phyloP scores from a whole-genome alignment of 2,888 invertebrate genomes.

The Acrocera orbiculus region DNA sequence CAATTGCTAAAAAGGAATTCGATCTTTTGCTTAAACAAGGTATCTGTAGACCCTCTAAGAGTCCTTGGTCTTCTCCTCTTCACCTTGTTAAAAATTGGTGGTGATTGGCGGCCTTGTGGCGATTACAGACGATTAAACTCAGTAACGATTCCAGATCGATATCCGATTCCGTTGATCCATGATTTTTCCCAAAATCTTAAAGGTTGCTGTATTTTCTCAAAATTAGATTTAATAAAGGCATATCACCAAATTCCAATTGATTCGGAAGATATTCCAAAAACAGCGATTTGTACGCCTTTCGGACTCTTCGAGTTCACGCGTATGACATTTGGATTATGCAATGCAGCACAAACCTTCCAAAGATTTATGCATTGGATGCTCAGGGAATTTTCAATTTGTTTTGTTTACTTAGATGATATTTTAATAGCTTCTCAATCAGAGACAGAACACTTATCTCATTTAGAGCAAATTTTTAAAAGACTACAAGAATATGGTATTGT shows the following conservation, averaged over 20 bases:
- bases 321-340: slow-evolving; percentile 22
- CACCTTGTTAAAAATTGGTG: too few species aligned
- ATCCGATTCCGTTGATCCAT: slow-evolving; percentile 10
- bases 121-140: slow-evolving; percentile 11
- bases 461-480: slow-evolving; percentile 1
- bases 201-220: slow-evolving; percentile 9
- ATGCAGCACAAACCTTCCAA: slow-evolving; percentile 22
- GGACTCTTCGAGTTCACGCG: slow-evolving; percentile 20
- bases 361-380: slow-evolving; percentile 19
- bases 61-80: too few species aligned
- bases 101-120: too few species aligned
- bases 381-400: slow-evolving; percentile 14
- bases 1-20: slow-evolving; percentile 10
- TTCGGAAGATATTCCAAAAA: slow-evolving; percentile 9
- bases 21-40: slow-evolving; percentile 8
- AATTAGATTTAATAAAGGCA: slow-evolving; percentile 8
- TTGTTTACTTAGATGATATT: slow-evolving; percentile 14
- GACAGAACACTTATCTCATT: slow-evolving; percentile 10
- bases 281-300: slow-evolving; percentile 21
- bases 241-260: slow-evolving; percentile 12
- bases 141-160: slow-evolving; percentile 9
- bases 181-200: slow-evolving; percentile 9
- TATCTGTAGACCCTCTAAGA: slow-evolving; percentile 10
- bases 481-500: neutral
- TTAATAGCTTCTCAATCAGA: slow-evolving; percentile 7